Percentiles rank a stretch among this genome's conserved stretches.
Conservation (phyloP, 1,140 invertebrate species). For the Drosophila virilis region DNA sequence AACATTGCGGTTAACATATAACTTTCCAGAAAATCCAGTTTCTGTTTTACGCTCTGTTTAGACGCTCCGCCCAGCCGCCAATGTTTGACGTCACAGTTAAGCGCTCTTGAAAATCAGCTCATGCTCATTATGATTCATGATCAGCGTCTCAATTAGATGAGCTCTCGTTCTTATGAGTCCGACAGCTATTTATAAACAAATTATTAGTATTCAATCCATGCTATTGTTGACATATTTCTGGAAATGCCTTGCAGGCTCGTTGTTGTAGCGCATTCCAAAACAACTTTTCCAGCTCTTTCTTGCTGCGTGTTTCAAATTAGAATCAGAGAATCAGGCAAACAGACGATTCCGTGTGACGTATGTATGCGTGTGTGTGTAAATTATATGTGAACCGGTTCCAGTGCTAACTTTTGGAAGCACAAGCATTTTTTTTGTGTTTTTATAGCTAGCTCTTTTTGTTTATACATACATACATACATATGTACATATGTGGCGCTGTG, state of each 20-base stretch:
- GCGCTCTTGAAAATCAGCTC: slow-evolving; percentile 8
- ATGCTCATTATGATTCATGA: slow-evolving; percentile 37
- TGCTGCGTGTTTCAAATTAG: slow-evolving; percentile 23
- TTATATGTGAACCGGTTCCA: slow-evolving; percentile 60
- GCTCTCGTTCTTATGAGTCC: slow-evolving; percentile 23
- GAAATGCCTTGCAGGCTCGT: background rate
- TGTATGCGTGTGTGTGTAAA: slow-evolving; percentile 3
- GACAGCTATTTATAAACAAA: slow-evolving; percentile 19
- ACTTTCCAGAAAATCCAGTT: slow-evolving; percentile 39
- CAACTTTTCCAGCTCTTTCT: background rate
- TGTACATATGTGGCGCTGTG: background rate
- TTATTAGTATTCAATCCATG: background rate
- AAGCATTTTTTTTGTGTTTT: slow-evolving; percentile 44
- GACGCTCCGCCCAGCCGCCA: background rate
- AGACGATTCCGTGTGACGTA: slow-evolving; percentile 8
- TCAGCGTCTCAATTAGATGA: slow-evolving; percentile 20
- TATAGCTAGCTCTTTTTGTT: slow-evolving; percentile 40
- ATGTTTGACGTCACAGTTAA: slow-evolving; percentile 35
- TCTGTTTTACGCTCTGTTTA: background rate
- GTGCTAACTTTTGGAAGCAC: slow-evolving; percentile 32
- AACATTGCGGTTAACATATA: slow-evolving; percentile 22
- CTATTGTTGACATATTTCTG: slow-evolving; percentile 3
- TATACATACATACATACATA: background rate
- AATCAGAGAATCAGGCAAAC: slow-evolving; percentile 18
- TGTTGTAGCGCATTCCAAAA: slow-evolving; percentile 22